Evolutionary conservation across 2,113 vertebrate species (phyloP), one percentile per base, ranked within the genome.

Genomic region (Gallinago paraguaiae): DNA sequence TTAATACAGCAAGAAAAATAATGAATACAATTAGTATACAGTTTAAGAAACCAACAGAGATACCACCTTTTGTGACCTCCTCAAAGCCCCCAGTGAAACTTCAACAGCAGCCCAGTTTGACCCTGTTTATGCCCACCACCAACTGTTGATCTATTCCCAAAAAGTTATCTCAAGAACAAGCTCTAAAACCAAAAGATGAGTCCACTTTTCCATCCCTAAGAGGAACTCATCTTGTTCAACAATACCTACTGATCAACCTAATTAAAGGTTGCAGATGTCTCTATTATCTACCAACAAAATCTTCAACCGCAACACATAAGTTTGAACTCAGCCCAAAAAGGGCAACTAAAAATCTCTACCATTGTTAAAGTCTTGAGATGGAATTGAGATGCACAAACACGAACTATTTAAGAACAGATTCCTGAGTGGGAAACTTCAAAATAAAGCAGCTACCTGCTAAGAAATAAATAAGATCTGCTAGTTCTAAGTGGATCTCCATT

Each of bases 1-100:
- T 64, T 71, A 86, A 75, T 71, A 86, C 46, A 81, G 33, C 11
- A 84, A 74, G n/a, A 67, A 92, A 87, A 90, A 93, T 28, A 88
- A 82, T 15, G n/a, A 86, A 59, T 51, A 60, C 68, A 91, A 84
- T 20, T 43, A 77, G 9, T 25, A 72, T 23, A 61, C 3, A 13
- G 7, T n/a, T 37, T 1, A 25, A 39, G 61, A 39, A 33, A 61
- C 48, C 27, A 22, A n/a, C 6, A n/a, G 5, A 30, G 1, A 63
- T 1, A 22, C 3, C 0, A 1, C 24, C 10, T 76, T 67, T 63
- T 68, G 6, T 27, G 37, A 74, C 4, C 6, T 19, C 4, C 33
- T 45, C 17, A 41, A 80, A 50, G 70, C 18, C 65, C 28, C 59
- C 50, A 69, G 31, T 8, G 17, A 82, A 82, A 57, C 14, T 12